phyloP scores from a whole-genome alignment of 2,888 invertebrate species.

The Tholera decimalis region DNA sequence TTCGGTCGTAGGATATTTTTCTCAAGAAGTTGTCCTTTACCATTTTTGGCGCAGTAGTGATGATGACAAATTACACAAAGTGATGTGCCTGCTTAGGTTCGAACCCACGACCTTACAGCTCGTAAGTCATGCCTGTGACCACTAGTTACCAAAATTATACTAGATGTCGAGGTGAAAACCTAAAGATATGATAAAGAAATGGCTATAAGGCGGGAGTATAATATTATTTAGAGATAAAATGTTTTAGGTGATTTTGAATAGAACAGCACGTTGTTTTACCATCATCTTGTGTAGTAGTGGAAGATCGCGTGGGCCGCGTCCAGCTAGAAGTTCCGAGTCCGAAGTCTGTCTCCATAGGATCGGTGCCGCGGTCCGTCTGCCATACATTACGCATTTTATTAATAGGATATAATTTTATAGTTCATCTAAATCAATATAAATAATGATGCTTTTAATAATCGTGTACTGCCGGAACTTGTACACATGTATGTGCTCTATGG shows the following conservation, averaged over 20 bases:
- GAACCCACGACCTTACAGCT: no score
- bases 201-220: not conserved
- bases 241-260: not conserved
- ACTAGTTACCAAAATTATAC: not conserved
- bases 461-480: no score
- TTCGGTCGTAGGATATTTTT: no score
- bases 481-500: no score
- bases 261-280: constrained; percentile 49
- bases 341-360: constrained; percentile 93
- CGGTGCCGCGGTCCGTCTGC: constrained; percentile 93
- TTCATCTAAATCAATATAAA: constrained; percentile 8
- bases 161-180: not conserved
- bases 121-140: no score
- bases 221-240: not conserved
- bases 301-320: constrained; percentile 56
- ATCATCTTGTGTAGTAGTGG: constrained; percentile 64
- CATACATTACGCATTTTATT: constrained; percentile 21
- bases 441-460: not conserved
- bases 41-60: no score
- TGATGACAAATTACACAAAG: no score
- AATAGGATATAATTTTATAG: constrained; percentile 1
- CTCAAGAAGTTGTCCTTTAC: no score
- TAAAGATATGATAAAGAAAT: not conserved
- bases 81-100: no score
- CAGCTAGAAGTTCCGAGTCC: constrained; percentile 60